Evolutionary conservation across 2,888 invertebrate species (phyloP), one percentile per base, ranked within the genome.

Genomic region (Seladonia tumulorum): DNA sequence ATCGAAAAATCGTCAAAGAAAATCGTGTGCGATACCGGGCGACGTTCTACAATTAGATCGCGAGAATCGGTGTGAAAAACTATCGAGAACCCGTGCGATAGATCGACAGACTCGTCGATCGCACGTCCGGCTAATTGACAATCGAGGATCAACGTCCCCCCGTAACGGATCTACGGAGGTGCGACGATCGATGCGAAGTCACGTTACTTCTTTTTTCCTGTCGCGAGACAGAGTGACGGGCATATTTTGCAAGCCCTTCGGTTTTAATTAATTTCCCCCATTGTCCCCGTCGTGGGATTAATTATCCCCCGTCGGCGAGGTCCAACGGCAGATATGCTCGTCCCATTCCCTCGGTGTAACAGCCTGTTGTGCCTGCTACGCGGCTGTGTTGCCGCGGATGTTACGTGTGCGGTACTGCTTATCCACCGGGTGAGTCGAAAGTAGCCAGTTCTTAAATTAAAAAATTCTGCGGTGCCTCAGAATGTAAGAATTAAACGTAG

Each of bases 241-340:
- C 5, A 68, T 68, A 68, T 68, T 29, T 76, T n/a, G 22, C 63
- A 63, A 42, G 22, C 25, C 45, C 71, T 45, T 22, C 35, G 47
- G 66, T 76, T 66, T 76, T 76, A 76, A 76, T 68, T 76, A 76
- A 66, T 66, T 76, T 66, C 66, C 25, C 42, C 63, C 18, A 63
- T 63, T 63, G 63, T 68, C 47, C 39, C 18, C 29, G n/a, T 7
- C n/a, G 66, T 22, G 49, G 49, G 18, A 71, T 77, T 71, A 18
- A 25, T 25, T 25, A 70, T 53, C 47, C 47, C 70, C 70, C n/a
- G 49, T 35, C 63, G 29, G 7, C 63, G 63, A 63, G 22, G 45
- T 39, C 25, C 25, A 42, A 39, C 25, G 7, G 8, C 29, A 18
- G 39, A 68, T 35, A 68, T 68, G 68, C 68, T 12, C 68, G 22